Conservation (phyloP, 2,797 vertebrate species). For the Pterois miles region DNA sequence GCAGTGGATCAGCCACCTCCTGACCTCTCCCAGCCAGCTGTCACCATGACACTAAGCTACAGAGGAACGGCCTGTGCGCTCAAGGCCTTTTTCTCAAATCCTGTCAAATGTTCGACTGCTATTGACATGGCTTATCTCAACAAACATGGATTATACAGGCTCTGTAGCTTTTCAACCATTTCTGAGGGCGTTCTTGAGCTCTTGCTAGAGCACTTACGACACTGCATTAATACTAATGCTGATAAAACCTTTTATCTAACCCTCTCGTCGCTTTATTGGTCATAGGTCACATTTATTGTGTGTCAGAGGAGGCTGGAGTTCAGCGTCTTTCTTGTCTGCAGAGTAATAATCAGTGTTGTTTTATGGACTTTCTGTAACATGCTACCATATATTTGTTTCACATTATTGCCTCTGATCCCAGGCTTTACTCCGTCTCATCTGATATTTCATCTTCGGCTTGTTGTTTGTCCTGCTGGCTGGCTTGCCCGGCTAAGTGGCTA, state of each 20-base stretch:
- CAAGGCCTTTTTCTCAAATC: constrained; percentile 81
- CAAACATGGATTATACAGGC: constrained; percentile 82
- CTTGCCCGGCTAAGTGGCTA: constrained; percentile 66
- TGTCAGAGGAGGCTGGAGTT: constrained; percentile 32
- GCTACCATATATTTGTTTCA: constrained; percentile 43
- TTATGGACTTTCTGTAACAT: constrained; percentile 42
- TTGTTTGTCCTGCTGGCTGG: constrained; percentile 62
- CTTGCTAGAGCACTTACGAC: constrained; percentile 62
- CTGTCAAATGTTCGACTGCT: constrained; percentile 84
- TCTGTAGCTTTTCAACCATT: constrained; percentile 73
- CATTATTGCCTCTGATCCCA: constrained; percentile 55
- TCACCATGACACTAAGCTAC: constrained; percentile 84
- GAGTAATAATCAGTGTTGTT: constrained; percentile 42
- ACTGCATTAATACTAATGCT: constrained; percentile 61
- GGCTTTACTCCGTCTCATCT: constrained; percentile 45
- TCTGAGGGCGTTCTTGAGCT: constrained; percentile 66
- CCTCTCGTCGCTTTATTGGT: constrained; percentile 45
- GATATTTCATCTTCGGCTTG: constrained; percentile 60
- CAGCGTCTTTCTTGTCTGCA: constrained; percentile 23
- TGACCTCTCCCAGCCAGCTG: constrained; percentile 84
- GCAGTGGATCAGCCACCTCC: constrained; percentile 72
- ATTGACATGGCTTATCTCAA: constrained; percentile 85
- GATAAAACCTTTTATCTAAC: constrained; percentile 59
- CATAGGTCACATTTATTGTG: constrained; percentile 51
- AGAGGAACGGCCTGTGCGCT: constrained; percentile 79